Conservation (phyloP, 2,113 vertebrate genomes). For the Gavialis gangeticus region DNA sequence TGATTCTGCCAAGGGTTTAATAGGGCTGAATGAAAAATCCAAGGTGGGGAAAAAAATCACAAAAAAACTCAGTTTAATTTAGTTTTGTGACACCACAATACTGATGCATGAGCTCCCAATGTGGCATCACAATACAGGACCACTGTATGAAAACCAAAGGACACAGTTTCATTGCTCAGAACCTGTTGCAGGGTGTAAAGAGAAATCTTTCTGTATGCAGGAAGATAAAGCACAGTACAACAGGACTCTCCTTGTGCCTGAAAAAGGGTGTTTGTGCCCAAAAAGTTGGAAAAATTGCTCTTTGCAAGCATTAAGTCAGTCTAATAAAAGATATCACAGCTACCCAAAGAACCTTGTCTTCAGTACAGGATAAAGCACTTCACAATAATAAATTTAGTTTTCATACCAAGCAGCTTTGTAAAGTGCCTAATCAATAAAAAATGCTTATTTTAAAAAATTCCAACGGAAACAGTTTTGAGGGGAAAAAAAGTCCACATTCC, state of each 20-base stretch:
- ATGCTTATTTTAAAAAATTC: background rate
- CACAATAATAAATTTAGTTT: background rate
- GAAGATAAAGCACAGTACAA: accelerated
- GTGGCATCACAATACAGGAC: background rate
- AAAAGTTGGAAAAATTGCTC: no score
- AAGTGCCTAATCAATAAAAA: background rate
- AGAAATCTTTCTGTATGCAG: background rate
- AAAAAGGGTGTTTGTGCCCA: no score
- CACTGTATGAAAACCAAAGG: background rate
- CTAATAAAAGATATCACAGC: no score
- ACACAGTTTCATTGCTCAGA: background rate
- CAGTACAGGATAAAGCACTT: background rate
- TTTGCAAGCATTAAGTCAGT: no score
- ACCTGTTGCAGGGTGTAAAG: background rate
- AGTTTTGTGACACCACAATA: background rate
- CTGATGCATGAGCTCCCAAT: background rate
- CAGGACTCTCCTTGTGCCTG: background rate
- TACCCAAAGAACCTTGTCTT: no score
- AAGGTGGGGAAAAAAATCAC: background rate
- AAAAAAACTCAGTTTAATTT: background rate
- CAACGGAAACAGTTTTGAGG: background rate
- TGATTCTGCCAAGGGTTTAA: background rate
- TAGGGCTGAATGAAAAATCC: background rate
- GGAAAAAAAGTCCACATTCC: background rate
- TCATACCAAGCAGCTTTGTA: background rate